Conservation (phyloP, 2,797 vertebrate species). For the Manis javanica region DNA sequence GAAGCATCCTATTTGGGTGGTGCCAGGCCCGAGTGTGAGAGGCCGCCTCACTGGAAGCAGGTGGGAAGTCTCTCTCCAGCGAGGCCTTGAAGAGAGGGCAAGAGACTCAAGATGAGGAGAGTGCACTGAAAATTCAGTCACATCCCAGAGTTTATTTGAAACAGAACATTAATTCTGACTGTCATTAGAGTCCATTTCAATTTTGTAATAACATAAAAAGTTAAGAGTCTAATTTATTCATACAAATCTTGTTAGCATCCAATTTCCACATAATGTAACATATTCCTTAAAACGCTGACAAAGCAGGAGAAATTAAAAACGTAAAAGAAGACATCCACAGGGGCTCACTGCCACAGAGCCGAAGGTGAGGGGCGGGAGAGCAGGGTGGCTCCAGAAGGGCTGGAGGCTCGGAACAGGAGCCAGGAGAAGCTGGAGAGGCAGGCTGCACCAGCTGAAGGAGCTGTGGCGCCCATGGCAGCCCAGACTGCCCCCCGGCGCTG, state of each 20-base stretch:
- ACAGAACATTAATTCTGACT: slow-evolving; percentile 63
- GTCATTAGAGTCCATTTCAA: slow-evolving; percentile 75
- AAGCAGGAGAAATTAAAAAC: slow-evolving; percentile 79
- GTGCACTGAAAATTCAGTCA: slow-evolving; percentile 10
- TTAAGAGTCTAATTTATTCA: slow-evolving; percentile 80
- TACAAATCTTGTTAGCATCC: slow-evolving; percentile 79
- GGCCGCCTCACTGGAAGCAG: background rate
- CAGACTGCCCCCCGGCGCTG: background rate
- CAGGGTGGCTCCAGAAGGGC: slow-evolving; percentile 9
- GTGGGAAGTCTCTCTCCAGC: background rate
- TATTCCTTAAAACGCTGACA: slow-evolving; percentile 80
- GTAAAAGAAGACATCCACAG: background rate
- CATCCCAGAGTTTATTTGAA: slow-evolving; percentile 68
- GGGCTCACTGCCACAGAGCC: background rate
- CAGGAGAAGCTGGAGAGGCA: background rate
- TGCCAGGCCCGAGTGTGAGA: background rate
- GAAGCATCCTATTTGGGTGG: fast-evolving
- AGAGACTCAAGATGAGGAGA: background rate
- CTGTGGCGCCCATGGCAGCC: background rate
- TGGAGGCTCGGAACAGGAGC: background rate
- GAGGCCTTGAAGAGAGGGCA: background rate
- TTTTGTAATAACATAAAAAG: slow-evolving; percentile 82
- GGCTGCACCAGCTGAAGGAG: fast-evolving
- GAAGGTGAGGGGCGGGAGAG: slow-evolving; percentile 40
- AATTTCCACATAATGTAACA: slow-evolving; percentile 76